Base-by-base conservation (phyloP, 2,113 vertebrate species). In the Gallinago undulata region DNA sequence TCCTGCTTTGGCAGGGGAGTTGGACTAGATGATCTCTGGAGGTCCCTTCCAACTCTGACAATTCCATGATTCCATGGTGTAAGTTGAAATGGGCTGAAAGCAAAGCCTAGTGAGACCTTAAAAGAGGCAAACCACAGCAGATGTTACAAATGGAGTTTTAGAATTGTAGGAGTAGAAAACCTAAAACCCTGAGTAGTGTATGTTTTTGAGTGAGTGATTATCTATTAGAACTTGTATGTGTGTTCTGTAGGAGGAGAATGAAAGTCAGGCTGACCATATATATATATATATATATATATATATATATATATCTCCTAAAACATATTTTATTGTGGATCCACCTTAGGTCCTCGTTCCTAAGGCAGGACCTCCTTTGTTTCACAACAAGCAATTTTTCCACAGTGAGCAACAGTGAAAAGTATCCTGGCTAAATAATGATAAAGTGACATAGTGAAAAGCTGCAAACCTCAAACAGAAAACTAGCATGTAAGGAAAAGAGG, bases 261-360 rank as follows among this genome's bases (percentile, higher is more conserved):
- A 25, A 89, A 72, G 33, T 9, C 35, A 72, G 53, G 25, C 27
- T 64, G 55, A 73, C n/a, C n/a, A n/a, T n/a, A n/a, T n/a, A n/a
- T n/a, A n/a, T n/a, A n/a, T n/a, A n/a, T n/a, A n/a, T n/a, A n/a
- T 68, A 0, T 51, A 22, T 57, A 43, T 39, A 39, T 11, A 11
- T 39, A 39, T 39, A 39, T 39, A 39, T 39, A 39, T 68, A 0
- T 51, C 16, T 53, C 24, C 60, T 66, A 15, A 79, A 74, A 79
- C 10, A 19, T 64, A 31, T 64, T 83, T 59, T 79, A 22, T 60
- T 84, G 28, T n/a, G 22, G 31, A 55, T 74, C 24, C 13, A 48
- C 12, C 28, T 28, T 64, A 25, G 16, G 45, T 59, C 25, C 56
- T 86, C 15, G 2, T 69, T 91, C n/a, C 28, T 47, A 77, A 72